Percentiles rank a stretch among this genome's conserved stretches.
Evolutionary conservation across 2,888 invertebrate species (phyloP).

Genomic region (Hypena proboscidalis): DNA sequence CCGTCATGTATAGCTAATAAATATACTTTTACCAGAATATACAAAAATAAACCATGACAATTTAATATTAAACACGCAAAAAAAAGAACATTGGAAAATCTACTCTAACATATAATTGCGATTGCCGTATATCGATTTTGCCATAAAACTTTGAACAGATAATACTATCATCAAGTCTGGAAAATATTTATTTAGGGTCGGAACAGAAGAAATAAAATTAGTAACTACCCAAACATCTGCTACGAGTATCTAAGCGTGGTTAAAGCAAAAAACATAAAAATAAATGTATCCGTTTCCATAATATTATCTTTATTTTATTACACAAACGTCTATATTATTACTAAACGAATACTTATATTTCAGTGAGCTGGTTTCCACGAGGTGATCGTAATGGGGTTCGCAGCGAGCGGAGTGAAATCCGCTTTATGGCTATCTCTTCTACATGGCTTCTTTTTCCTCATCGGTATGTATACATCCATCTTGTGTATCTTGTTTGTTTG

Average conservation of each 20-base stretch:
- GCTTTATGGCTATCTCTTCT: constrained; percentile 75
- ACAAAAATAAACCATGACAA: too few relatives aligned
- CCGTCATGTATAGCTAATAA: too few relatives aligned
- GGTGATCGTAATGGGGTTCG: constrained; percentile 65
- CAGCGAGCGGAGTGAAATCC: constrained; percentile 60
- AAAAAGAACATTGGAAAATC: too few relatives aligned
- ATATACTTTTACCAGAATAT: too few relatives aligned
- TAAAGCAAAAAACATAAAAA: constrained; percentile 3
- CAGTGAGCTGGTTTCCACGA: constrained; percentile 55
- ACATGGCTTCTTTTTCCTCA: constrained; percentile 75
- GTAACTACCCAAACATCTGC: neutral
- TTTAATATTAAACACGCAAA: too few relatives aligned
- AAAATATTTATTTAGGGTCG: neutral
- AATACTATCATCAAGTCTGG: neutral
- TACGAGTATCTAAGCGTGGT: neutral
- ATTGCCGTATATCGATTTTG: too few relatives aligned
- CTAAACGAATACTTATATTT: constrained; percentile 46
- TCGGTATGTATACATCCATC: constrained; percentile 63
- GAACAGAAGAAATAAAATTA: neutral
- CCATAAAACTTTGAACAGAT: too few relatives aligned
- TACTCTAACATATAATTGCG: too few relatives aligned
- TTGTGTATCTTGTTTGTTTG: constrained; percentile 19
- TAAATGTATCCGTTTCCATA: neutral
- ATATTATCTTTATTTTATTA: neutral
- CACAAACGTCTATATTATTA: constrained; percentile 26